Evolutionary conservation across 2,797 vertebrate species (phyloP).

Genomic region (Carduelis carduelis): DNA sequence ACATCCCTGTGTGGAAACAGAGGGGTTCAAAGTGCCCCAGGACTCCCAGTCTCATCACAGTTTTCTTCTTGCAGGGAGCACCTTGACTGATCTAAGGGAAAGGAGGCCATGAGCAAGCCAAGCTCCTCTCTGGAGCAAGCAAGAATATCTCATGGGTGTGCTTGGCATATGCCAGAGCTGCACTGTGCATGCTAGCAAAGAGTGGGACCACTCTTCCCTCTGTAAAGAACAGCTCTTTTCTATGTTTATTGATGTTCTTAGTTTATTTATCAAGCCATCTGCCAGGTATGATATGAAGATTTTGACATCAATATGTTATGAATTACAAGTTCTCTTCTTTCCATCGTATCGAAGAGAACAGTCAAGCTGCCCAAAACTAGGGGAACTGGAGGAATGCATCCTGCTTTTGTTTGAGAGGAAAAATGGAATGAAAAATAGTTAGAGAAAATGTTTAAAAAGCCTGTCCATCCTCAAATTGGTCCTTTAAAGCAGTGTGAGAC

Average conservation of each 20-base stretch:
- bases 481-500: slow-evolving; percentile 22
- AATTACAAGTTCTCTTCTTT: neutral
- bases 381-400: neutral
- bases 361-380: neutral
- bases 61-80: neutral
- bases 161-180: neutral
- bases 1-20: neutral
- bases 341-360: accelerated
- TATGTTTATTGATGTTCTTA: neutral
- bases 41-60: accelerated
- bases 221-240: neutral
- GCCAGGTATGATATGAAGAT: neutral
- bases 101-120: neutral
- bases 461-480: neutral
- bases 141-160: neutral
- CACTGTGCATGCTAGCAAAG: neutral
- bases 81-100: neutral
- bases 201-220: neutral
- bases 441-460: neutral
- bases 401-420: neutral
- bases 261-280: neutral
- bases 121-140: neutral
- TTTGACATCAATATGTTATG: slow-evolving; percentile 1
- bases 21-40: accelerated
- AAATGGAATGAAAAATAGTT: neutral